Evolutionary conservation across 2,113 vertebrate species (phyloP).

Genomic region (Xerus inauris): DNA sequence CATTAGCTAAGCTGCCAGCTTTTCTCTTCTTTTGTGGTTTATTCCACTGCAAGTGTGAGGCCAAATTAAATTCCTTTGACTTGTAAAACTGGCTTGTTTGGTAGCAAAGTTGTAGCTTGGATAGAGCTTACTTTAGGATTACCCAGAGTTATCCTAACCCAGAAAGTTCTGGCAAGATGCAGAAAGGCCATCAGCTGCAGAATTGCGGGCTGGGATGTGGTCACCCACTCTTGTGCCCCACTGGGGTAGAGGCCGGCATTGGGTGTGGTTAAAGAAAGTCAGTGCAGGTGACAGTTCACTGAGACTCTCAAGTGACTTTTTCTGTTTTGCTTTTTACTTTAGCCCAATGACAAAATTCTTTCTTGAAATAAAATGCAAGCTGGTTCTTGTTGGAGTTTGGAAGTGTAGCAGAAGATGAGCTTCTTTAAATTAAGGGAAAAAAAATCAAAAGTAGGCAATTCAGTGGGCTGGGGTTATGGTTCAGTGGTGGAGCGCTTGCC

Average conservation of each 20-base stretch:
- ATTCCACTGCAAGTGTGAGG: conserved; percentile 7
- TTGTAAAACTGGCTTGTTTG: conserved; percentile 77
- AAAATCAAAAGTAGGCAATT: neutral
- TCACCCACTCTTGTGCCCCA: neutral
- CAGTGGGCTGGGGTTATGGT: too few relatives aligned
- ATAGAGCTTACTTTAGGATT: conserved; percentile 67
- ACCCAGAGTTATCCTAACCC: neutral
- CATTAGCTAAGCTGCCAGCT: conserved; percentile 52
- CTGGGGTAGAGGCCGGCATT: neutral
- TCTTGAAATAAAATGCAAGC: neutral
- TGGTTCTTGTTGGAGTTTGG: neutral
- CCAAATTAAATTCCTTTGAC: conserved; percentile 67
- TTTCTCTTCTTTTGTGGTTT: conserved; percentile 24
- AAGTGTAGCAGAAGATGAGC: neutral
- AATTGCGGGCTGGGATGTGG: neutral
- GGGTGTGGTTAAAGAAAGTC: neutral
- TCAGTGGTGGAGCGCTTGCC: too few relatives aligned
- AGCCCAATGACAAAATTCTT: conserved; percentile 1
- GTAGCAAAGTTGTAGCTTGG: conserved; percentile 61
- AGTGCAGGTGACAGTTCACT: neutral
- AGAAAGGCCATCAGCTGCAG: neutral
- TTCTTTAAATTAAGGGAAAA: neutral
- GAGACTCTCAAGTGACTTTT: neutral
- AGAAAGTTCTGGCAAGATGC: neutral
- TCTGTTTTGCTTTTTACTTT: neutral